phyloP scores from a whole-genome alignment of 2,797 vertebrate genomes.

The Eidolon dupreanum region DNA sequence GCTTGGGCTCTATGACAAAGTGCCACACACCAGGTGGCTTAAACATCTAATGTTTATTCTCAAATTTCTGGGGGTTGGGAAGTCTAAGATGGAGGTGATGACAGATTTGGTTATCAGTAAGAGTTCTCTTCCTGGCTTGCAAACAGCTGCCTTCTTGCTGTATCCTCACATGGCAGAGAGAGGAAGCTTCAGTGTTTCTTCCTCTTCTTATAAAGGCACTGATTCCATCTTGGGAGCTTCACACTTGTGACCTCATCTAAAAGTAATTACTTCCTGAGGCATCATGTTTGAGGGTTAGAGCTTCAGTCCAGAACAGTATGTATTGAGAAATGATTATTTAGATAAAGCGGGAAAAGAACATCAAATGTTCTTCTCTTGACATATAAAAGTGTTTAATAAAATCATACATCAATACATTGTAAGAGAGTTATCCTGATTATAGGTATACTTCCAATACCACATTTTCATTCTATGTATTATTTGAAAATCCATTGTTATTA shows the following conservation, averaged over 20 bases:
- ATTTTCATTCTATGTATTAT: background rate
- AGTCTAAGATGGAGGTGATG: background rate
- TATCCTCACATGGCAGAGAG: background rate
- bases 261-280: background rate
- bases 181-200: background rate
- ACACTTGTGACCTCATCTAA: background rate
- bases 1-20: background rate
- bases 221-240: background rate
- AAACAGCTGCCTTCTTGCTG: background rate
- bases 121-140: background rate
- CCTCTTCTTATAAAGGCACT: background rate
- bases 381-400: background rate
- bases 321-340: background rate
- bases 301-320: background rate
- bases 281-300: background rate
- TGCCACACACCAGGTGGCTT: background rate
- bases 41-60: background rate
- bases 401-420: background rate
- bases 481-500: background rate
- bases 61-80: background rate
- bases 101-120: background rate
- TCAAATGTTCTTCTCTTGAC: background rate
- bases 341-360: background rate
- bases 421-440: background rate
- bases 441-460: background rate